Evolutionary conservation across 2,888 invertebrate genomes (phyloP).

Genomic region (Troilus luridus): DNA sequence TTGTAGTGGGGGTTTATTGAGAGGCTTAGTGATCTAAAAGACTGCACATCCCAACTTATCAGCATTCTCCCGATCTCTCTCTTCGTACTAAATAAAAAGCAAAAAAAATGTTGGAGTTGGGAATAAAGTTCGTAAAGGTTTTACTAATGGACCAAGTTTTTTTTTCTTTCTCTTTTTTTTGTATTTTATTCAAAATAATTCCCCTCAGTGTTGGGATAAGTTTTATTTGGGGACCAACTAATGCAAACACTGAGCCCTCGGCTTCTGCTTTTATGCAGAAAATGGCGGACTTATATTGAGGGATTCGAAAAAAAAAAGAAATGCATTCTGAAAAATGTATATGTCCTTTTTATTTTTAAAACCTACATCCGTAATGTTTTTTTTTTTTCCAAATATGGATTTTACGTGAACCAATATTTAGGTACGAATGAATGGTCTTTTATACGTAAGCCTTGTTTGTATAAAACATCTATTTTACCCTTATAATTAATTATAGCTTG

Average conservation of each 20-base stretch:
- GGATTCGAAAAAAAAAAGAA: slow-evolving; percentile 12
- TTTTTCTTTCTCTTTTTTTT: background rate
- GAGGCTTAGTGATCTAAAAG: background rate
- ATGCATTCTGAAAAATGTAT: background rate
- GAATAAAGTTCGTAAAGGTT: slow-evolving; percentile 26
- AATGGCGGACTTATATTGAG: slow-evolving; percentile 17
- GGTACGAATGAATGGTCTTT: too few relatives aligned
- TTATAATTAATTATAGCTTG: too few relatives aligned
- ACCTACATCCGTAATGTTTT: background rate
- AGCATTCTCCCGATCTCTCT: background rate
- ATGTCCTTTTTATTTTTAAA: background rate
- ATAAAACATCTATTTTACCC: too few relatives aligned
- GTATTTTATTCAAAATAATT: slow-evolving; percentile 23
- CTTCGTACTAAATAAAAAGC: background rate
- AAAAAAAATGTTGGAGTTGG: background rate
- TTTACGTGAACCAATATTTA: too few relatives aligned
- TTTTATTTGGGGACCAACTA: slow-evolving; percentile 24
- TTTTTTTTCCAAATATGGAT: too few relatives aligned
- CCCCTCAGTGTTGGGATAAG: background rate
- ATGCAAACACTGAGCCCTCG: background rate
- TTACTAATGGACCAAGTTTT: slow-evolving; percentile 40
- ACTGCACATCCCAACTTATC: background rate
- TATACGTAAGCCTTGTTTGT: too few relatives aligned
- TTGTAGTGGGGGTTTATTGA: background rate
- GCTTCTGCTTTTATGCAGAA: slow-evolving; percentile 9